These are phyloP conservation scores for Muschampia plurimacula DNA, from an alignment of 2,888 invertebrate genomes.

Conservation along the genomic window DNA sequence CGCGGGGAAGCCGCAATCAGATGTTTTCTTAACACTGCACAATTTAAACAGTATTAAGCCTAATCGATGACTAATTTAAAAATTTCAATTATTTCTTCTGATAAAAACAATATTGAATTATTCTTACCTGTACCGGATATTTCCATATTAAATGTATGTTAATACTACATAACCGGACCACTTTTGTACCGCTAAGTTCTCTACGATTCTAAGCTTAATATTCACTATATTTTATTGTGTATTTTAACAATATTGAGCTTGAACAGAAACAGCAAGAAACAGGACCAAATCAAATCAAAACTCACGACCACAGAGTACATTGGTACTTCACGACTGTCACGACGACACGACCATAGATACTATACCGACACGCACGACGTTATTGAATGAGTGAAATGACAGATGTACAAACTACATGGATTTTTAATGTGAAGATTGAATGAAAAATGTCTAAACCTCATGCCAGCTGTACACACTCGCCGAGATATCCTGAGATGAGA, in stretches of 20 bases:
- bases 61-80: slow-evolving; percentile 7
- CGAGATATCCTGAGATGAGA: too few species aligned
- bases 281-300: slow-evolving; percentile 5
- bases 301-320: neutral
- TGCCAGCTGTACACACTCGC: too few species aligned
- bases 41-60: neutral
- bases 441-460: too few species aligned
- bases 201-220: neutral
- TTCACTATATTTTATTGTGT: neutral
- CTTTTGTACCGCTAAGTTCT: neutral
- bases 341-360: too few species aligned
- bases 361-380: too few species aligned
- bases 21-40: neutral
- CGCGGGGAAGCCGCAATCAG: slow-evolving; percentile 6
- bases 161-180: slow-evolving; percentile 33
- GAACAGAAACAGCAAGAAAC: neutral
- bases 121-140: slow-evolving; percentile 72
- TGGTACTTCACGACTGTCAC: neutral
- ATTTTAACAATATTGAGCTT: neutral
- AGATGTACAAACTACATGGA: too few species aligned
- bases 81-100: slow-evolving; percentile 42
- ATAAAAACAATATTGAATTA: slow-evolving; percentile 37
- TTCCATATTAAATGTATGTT: slow-evolving; percentile 57
- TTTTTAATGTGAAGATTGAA: too few species aligned
- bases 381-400: too few species aligned